phyloP scores from a whole-genome alignment of 1,140 invertebrate species.

The Mya arenaria region DNA sequence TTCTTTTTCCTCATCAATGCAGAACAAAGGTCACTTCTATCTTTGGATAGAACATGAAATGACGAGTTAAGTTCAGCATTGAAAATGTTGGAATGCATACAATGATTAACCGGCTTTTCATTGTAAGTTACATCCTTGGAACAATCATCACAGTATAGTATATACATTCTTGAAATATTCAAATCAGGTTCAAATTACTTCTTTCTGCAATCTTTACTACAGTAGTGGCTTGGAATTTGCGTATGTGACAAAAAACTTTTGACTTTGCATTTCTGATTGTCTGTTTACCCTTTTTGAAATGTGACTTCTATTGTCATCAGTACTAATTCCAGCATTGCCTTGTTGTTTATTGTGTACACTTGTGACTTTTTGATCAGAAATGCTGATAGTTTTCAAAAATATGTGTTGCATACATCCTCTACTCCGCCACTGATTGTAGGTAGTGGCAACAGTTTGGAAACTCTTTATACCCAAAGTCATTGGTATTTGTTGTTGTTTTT shows the following conservation, averaged over 20 bases:
- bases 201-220: not conserved
- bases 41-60: too few relatives aligned
- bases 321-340: not conserved
- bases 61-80: too few relatives aligned
- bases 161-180: not conserved
- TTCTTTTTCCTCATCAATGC: too few relatives aligned
- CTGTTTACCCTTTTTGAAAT: not conserved
- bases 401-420: not conserved
- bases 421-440: not conserved
- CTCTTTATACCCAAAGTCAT: too few relatives aligned
- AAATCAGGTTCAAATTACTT: not conserved
- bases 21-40: too few relatives aligned
- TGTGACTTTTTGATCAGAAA: not conserved
- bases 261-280: not conserved
- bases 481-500: not conserved
- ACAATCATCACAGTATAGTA: not conserved
- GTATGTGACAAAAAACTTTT: not conserved
- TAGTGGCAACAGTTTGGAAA: not conserved
- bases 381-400: constrained; percentile 4
- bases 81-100: too few relatives aligned
- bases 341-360: not conserved
- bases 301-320: not conserved
- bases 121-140: not conserved
- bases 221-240: not conserved
- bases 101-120: too few relatives aligned